Percentiles rank a stretch among this genome's conserved stretches.
phyloP scores from a whole-genome alignment of 2,888 invertebrate genomes.

The Mermis nigrescens region DNA sequence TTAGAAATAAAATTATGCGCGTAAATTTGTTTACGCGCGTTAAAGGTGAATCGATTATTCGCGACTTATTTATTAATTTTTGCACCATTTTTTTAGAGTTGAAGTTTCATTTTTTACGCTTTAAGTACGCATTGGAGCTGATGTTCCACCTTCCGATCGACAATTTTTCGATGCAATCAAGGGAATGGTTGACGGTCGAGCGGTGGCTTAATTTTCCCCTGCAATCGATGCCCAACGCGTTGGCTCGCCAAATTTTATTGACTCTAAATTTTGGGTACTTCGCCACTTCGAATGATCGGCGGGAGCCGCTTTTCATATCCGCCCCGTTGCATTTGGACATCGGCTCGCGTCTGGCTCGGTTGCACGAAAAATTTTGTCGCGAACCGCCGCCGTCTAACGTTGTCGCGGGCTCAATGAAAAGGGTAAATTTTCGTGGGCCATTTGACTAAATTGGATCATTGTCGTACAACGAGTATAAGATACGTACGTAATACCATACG shows the following conservation, averaged over 20 bases:
- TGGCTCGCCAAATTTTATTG: neutral
- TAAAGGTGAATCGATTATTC: no score
- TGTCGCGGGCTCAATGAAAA: neutral
- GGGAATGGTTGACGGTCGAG: neutral
- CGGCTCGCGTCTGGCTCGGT: neutral
- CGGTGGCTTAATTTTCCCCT: neutral
- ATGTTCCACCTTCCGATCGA: neutral
- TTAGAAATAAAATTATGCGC: no score
- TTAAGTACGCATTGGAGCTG: conserved; percentile 3
- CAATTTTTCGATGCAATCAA: neutral
- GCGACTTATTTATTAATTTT: no score
- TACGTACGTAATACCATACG: no score
- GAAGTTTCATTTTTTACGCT: no score
- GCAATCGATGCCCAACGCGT: neutral
- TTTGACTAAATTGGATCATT: no score
- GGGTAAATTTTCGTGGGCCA: no score
- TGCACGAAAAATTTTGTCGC: neutral
- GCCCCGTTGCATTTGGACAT: neutral
- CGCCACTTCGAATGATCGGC: neutral
- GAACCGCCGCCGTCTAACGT: neutral
- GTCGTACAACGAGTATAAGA: neutral
- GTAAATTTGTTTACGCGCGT: no score
- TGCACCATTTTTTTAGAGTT: no score
- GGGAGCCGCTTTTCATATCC: neutral
- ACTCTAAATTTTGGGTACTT: neutral